phyloP scores from a whole-genome alignment of 2,113 vertebrate genomes.

The Corythaixoides concolor region DNA sequence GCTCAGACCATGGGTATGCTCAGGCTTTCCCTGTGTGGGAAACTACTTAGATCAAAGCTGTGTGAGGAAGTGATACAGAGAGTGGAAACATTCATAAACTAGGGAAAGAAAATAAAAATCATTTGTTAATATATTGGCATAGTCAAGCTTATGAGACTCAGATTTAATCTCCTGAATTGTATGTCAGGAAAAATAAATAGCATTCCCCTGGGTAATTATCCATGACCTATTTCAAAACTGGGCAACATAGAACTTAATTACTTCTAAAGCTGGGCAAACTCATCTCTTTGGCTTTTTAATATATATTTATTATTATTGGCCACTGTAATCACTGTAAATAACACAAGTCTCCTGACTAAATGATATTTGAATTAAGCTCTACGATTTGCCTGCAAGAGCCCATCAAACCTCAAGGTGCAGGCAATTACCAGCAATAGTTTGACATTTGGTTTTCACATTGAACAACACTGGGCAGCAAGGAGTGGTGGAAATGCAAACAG shows the following conservation, averaged over 20 bases:
- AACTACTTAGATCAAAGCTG: neutral
- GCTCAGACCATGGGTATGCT: neutral
- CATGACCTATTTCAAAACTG: neutral
- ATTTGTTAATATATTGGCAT: neutral
- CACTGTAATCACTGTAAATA: neutral
- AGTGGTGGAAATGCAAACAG: neutral
- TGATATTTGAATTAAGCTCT: neutral
- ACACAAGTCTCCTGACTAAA: neutral
- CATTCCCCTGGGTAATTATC: neutral
- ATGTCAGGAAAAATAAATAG: constrained; percentile 1
- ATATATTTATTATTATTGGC: neutral
- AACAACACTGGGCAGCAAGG: neutral
- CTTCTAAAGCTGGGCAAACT: neutral
- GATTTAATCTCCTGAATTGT: neutral
- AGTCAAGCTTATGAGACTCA: neutral
- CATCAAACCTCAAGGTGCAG: neutral
- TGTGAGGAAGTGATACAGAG: neutral
- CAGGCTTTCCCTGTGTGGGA: neutral
- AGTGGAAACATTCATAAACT: neutral
- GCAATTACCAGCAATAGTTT: neutral
- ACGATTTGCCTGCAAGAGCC: neutral
- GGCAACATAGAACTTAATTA: neutral
- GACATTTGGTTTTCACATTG: neutral
- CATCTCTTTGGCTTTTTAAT: neutral
- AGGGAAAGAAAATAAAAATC: neutral